Evolutionary conservation across 2,113 vertebrate genomes (phyloP).

Genomic region (Caretta caretta): DNA sequence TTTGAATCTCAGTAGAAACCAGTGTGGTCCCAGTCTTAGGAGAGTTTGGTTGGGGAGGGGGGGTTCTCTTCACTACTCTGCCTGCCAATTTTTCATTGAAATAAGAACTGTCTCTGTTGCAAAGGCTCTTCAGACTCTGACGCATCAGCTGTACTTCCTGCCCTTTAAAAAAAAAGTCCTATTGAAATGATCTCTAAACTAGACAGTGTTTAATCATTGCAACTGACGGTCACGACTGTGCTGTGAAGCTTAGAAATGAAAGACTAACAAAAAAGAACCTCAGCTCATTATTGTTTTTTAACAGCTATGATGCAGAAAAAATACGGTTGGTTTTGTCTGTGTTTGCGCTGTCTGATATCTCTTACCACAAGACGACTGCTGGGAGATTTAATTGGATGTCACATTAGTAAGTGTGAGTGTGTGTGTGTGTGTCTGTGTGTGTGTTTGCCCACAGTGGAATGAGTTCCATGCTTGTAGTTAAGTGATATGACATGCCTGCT

Average conservation of each 20-base stretch:
- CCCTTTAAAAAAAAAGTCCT: not conserved
- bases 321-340: slow-evolving; percentile 33
- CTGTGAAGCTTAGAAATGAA: slow-evolving; percentile 15
- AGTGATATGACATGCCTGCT: slow-evolving; percentile 26
- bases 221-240: not conserved
- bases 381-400: slow-evolving; percentile 62
- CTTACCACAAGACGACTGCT: slow-evolving; percentile 69
- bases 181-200: not conserved
- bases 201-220: not conserved
- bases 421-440: not conserved
- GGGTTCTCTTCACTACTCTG: not conserved
- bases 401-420: not conserved
- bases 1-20: not conserved
- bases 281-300: slow-evolving; percentile 28
- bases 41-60: not conserved
- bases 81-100: slow-evolving; percentile 6
- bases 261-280: slow-evolving; percentile 18
- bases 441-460: slow-evolving; percentile 35
- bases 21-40: not conserved
- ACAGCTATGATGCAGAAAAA: slow-evolving; percentile 47
- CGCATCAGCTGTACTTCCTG: not conserved
- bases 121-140: not conserved
- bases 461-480: not conserved
- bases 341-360: slow-evolving; percentile 61
- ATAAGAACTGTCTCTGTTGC: not conserved